Evolutionary conservation across 2,797 vertebrate species (phyloP).

Genomic region (Ctenochaetus hawaiiensis): DNA sequence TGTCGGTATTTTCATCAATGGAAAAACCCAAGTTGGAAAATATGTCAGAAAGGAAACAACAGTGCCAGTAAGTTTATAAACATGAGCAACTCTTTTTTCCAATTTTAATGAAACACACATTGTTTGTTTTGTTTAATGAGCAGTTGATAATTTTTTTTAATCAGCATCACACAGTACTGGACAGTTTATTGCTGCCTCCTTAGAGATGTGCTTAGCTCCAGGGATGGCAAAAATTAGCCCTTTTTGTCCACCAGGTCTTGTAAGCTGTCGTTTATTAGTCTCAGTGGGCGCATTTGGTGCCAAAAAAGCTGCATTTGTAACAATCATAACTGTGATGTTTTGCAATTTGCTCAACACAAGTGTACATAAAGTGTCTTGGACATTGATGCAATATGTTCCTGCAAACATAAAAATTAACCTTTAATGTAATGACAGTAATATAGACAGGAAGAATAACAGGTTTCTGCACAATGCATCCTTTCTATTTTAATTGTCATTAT

Average conservation of each 20-base stretch:
- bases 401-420: slow-evolving; percentile 18
- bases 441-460: slow-evolving; percentile 13
- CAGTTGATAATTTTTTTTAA: slow-evolving; percentile 46
- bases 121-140: slow-evolving; percentile 41
- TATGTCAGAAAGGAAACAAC: slow-evolving; percentile 95
- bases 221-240: slow-evolving; percentile 40
- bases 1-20: slow-evolving; percentile 95
- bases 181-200: slow-evolving; percentile 57
- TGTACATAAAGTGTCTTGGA: slow-evolving; percentile 14
- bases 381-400: slow-evolving; percentile 13
- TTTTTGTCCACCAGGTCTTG: slow-evolving; percentile 46
- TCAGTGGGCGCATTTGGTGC: slow-evolving; percentile 41
- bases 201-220: slow-evolving; percentile 44
- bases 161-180: slow-evolving; percentile 32
- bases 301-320: slow-evolving; percentile 46
- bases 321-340: slow-evolving; percentile 58
- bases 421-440: slow-evolving; percentile 10
- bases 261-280: slow-evolving; percentile 65
- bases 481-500: slow-evolving; percentile 25
- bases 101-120: slow-evolving; percentile 20
- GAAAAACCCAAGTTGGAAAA: slow-evolving; percentile 97
- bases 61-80: slow-evolving; percentile 89
- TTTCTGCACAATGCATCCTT: slow-evolving; percentile 18
- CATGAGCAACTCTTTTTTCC: slow-evolving; percentile 12
- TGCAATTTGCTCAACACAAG: slow-evolving; percentile 41